Conservation (phyloP, 2,797 vertebrate species). For the Pseudopleuronectes americanus region DNA sequence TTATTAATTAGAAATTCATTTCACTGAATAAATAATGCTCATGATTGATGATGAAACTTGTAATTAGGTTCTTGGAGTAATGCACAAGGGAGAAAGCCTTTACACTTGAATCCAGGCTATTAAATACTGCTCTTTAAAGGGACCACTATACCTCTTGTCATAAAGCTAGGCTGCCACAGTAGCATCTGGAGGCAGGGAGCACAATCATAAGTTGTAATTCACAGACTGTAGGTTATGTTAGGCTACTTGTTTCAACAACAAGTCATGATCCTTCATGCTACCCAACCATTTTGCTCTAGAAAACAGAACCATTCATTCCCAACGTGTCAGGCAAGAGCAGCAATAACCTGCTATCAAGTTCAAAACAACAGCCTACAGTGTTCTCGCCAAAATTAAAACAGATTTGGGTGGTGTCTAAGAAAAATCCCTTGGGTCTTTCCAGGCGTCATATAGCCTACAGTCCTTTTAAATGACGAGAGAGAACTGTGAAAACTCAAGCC, state of each 20-base stretch:
- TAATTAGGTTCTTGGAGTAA: conserved; percentile 96
- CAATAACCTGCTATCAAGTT: conserved; percentile 47
- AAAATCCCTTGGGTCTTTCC: conserved; percentile 87
- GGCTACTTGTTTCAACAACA: conserved; percentile 86
- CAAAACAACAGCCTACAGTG: conserved; percentile 75
- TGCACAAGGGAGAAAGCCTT: conserved; percentile 88
- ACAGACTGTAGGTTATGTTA: conserved; percentile 87
- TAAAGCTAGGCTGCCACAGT: conserved; percentile 62
- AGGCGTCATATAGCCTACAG: conserved; percentile 87
- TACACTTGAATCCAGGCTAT: conserved; percentile 87
- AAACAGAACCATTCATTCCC: conserved; percentile 51
- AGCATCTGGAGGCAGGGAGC: conserved; percentile 68
- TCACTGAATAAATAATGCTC: conserved; percentile 99
- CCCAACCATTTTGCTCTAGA: conserved; percentile 51
- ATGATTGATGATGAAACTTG: conserved; percentile 99
- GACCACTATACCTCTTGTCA: conserved; percentile 74
- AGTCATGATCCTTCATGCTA: conserved; percentile 41
- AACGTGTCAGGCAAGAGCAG: conserved; percentile 31
- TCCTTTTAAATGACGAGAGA: conserved; percentile 99
- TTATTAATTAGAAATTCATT: conserved; percentile 99
- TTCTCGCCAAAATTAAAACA: conserved; percentile 88
- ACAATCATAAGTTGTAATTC: conserved; percentile 87
- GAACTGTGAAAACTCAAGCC: conserved; percentile 99
- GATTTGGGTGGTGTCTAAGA: conserved; percentile 90
- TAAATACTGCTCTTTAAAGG: conserved; percentile 88